Evolutionary conservation across 2,888 invertebrate genomes (phyloP).

Genomic region (Steinernema carpocapsae): DNA sequence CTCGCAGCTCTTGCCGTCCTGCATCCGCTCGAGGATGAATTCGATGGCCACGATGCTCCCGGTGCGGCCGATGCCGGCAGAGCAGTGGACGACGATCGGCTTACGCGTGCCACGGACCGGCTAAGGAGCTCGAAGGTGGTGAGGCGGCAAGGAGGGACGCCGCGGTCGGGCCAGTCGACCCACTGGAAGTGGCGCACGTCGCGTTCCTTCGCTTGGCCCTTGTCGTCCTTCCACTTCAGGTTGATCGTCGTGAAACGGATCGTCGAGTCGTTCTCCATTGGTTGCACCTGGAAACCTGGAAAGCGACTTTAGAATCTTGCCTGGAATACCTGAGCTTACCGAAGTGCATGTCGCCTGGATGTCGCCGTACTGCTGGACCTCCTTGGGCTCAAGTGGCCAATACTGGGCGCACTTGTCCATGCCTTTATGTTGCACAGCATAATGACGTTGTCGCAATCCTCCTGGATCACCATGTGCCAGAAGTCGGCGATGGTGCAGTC

Average conservation of each 20-base stretch:
- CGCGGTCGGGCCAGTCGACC: constrained; percentile 55
- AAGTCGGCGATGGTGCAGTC: constrained; percentile 45
- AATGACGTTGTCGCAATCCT: constrained; percentile 43
- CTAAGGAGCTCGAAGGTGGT: constrained; percentile 46
- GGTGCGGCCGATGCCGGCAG: constrained; percentile 55
- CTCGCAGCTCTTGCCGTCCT: constrained; percentile 37
- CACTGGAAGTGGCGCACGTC: constrained; percentile 49
- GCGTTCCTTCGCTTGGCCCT: constrained; percentile 39
- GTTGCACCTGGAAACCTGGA: constrained; percentile 40
- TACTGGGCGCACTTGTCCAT: constrained; percentile 76
- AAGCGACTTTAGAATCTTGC: not conserved
- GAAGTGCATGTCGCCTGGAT: constrained; percentile 31
- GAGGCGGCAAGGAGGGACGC: constrained; percentile 39
- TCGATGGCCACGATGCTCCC: constrained; percentile 56
- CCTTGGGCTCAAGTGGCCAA: constrained; percentile 45
- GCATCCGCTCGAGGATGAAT: constrained; percentile 45
- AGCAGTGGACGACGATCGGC: constrained; percentile 59
- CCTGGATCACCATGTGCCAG: constrained; percentile 50
- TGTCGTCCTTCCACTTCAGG: constrained; percentile 41
- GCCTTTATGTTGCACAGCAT: constrained; percentile 51
- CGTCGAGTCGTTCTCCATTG: constrained; percentile 40
- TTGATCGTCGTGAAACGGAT: constrained; percentile 36
- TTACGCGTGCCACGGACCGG: constrained; percentile 50
- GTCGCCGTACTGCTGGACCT: constrained; percentile 41
- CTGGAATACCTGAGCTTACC: not conserved